Base-by-base conservation (phyloP, 2,113 vertebrate species). In the Pelodiscus sinensis region DNA sequence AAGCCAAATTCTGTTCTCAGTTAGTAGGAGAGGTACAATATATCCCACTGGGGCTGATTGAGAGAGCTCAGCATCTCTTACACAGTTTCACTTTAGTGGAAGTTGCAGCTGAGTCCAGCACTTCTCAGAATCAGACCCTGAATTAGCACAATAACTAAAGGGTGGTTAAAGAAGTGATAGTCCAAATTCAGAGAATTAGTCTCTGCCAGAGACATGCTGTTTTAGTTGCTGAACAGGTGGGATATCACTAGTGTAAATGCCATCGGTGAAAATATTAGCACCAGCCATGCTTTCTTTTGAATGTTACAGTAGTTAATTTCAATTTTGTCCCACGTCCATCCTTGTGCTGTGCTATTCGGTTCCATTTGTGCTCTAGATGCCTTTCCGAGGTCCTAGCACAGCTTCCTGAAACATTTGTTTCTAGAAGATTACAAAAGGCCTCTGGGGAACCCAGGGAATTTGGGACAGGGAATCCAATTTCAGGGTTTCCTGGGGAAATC, bases 61-160 rank as follows among this genome's bases (percentile, higher is more conserved):
- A 88, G 94, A 94, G 96, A 86, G 0, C 93, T 95, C 31, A 71
- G 18, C 65, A 68, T 71, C 65, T 71, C 16, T n/a, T 16, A 91
- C 88, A 58, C 90, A 85, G 90, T 90, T 92, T 95, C 84, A 88
- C 35, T 57, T 82, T 57, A 78, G 73, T 84, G 68, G 96, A 86
- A 89, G 78, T 88, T 96, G 95, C 91, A 95, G 96, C 94, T 93
- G 95, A 87, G 90, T 93, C 91, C 88, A 91, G 91, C 96, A 90
- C 92, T 87, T 94, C 93, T 90, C 84, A 82, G 62, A 0, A 2
- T 88, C 25, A 51, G 86, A 82, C 86, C 90, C 82, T 80, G 84
- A 97, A 95, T 95, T 97, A 95, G 82, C 89, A 94, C 90, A 93
- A 89, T 95, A 96, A 97, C 95, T 94, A 44, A 21, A 50, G 38